Evolutionary conservation across 2,888 invertebrate genomes (phyloP).

Genomic region (Chorisops tibialis): DNA sequence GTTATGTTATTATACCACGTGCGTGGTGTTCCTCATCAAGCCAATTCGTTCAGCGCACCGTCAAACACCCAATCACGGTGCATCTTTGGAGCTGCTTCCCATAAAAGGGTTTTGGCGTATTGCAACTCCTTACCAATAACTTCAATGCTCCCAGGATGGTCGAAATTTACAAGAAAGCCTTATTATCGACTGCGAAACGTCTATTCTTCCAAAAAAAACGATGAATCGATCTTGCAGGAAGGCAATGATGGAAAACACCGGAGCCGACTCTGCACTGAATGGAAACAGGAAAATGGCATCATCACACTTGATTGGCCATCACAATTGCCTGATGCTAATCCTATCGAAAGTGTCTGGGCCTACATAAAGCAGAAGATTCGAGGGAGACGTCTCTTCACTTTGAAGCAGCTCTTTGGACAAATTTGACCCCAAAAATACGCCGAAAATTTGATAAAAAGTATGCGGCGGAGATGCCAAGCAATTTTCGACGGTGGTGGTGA

Average conservation of each 20-base stretch:
- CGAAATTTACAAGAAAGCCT: background rate
- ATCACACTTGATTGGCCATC: no score
- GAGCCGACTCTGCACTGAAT: background rate
- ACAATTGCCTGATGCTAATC: conserved; percentile 9
- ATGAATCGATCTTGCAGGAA: background rate
- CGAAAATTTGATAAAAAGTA: no score
- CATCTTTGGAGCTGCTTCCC: background rate
- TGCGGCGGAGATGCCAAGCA: background rate
- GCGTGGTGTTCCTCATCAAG: no score
- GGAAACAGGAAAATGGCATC: background rate
- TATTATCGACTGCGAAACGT: background rate
- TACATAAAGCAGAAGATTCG: background rate
- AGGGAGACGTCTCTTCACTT: background rate
- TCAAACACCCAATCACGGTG: background rate
- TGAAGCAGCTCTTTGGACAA: background rate
- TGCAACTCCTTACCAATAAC: background rate
- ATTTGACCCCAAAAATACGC: no score
- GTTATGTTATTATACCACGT: no score
- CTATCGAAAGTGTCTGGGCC: conserved; percentile 13
- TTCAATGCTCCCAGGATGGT: background rate
- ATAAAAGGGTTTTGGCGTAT: background rate
- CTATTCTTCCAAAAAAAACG: background rate
- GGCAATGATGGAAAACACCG: background rate
- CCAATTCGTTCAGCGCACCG: background rate
- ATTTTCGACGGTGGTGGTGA: background rate